These are phyloP conservation scores for Petrocephalus schoutedeni DNA, from an alignment of 2,797 vertebrate species.

Conservation along the genomic window DNA sequence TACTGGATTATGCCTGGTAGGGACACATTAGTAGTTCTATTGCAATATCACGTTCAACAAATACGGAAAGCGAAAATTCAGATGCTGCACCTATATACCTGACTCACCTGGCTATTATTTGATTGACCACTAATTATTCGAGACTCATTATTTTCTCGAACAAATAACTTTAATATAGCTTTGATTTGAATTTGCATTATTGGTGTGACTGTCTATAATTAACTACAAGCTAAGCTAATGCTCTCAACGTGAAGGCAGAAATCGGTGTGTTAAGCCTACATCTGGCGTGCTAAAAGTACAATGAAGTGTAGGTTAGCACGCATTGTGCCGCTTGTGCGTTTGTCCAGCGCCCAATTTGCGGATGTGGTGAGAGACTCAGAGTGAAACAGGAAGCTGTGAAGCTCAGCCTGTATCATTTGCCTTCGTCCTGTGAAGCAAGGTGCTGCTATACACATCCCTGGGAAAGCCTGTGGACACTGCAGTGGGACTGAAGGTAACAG, in stretches of 20 bases:
- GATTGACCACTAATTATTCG: neutral
- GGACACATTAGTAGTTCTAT: neutral
- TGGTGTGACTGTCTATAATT: neutral
- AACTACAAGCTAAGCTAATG: neutral
- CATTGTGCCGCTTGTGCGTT: neutral
- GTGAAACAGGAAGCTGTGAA: slow-evolving; percentile 30
- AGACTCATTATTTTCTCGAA: neutral
- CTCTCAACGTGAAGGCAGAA: neutral
- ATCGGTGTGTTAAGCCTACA: neutral
- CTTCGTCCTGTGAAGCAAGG: neutral
- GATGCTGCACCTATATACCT: neutral
- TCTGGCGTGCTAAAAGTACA: neutral
- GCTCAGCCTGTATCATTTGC: neutral
- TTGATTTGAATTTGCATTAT: neutral
- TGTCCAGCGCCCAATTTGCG: slow-evolving; percentile 24
- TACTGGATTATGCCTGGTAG: neutral
- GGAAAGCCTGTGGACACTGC: neutral
- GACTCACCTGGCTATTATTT: neutral
- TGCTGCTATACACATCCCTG: neutral
- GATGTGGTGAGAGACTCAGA: slow-evolving; percentile 31
- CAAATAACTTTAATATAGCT: neutral
- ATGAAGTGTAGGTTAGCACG: neutral
- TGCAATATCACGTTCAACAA: neutral
- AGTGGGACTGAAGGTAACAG: slow-evolving; percentile 22
- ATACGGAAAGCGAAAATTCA: neutral